phyloP scores from a whole-genome alignment of 1,140 invertebrate genomes.

The Caenorhabditis brenneri region DNA sequence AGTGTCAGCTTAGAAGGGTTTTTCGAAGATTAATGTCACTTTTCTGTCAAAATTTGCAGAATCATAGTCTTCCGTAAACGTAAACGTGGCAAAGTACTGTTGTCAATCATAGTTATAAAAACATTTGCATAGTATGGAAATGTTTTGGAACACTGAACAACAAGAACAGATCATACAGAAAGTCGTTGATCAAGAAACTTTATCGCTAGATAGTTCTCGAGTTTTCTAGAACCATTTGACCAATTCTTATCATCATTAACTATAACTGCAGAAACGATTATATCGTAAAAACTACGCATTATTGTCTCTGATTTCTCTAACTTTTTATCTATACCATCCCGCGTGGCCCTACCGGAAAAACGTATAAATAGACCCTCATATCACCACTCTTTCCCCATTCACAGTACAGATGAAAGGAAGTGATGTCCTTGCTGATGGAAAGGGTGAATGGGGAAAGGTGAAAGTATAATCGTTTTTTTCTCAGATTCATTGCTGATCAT shows the following conservation, averaged over 20 bases:
- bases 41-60: background rate
- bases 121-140: too few species aligned
- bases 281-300: background rate
- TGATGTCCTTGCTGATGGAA: background rate
- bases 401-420: background rate
- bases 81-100: too few species aligned
- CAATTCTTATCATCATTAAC: background rate
- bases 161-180: too few species aligned
- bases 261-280: background rate
- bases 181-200: too few species aligned
- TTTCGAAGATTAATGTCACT: background rate
- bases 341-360: background rate
- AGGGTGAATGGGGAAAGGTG: background rate
- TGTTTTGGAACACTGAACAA: too few species aligned
- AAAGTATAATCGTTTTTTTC: background rate
- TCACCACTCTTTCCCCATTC: slow-evolving; percentile 2
- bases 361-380: background rate
- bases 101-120: too few species aligned
- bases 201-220: background rate
- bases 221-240: background rate
- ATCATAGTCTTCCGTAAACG: too few species aligned
- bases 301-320: background rate
- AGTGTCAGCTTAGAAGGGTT: background rate
- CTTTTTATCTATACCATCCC: background rate
- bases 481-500: too few species aligned